These are phyloP conservation scores for Aphaenogaster floridana DNA, from an alignment of 1,140 invertebrate species.

Conservation along the genomic window DNA sequence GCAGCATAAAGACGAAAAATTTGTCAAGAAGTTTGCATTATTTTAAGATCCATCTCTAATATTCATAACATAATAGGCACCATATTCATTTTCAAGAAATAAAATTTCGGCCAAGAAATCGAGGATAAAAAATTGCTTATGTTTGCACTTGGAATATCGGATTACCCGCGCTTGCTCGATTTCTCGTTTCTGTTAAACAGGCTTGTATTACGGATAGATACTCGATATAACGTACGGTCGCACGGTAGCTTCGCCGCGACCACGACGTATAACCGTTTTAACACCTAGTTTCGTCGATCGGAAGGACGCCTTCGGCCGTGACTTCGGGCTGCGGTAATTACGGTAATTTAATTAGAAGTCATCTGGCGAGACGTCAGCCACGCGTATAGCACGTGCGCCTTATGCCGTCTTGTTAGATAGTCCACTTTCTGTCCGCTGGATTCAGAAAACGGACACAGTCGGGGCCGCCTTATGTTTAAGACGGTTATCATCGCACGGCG, in stretches of 20 bases:
- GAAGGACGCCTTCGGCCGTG: slow-evolving; percentile 35
- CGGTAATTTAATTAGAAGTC: slow-evolving; percentile 79
- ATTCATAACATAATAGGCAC: not conserved
- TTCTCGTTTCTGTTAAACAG: slow-evolving; percentile 9
- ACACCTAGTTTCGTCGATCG: slow-evolving; percentile 33
- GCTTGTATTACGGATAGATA: not conserved
- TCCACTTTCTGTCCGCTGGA: slow-evolving; percentile 58
- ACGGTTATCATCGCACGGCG: slow-evolving; percentile 69
- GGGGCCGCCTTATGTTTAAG: slow-evolving; percentile 75
- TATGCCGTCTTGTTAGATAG: slow-evolving; percentile 72
- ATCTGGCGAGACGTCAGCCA: slow-evolving; percentile 71
- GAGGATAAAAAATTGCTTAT: not conserved
- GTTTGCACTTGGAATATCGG: slow-evolving; percentile 18
- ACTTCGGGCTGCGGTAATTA: slow-evolving; percentile 67
- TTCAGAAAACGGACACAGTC: slow-evolving; percentile 66
- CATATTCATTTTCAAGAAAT: not conserved
- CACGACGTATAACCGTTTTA: slow-evolving; percentile 36
- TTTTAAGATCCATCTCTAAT: not conserved
- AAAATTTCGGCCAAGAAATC: not conserved
- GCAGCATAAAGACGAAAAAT: not conserved
- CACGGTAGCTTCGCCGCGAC: not conserved
- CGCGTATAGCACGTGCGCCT: slow-evolving; percentile 78
- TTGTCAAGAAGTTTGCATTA: not conserved
- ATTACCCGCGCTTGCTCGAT: not conserved
- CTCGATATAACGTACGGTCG: not conserved